These are phyloP conservation scores for Lepus europaeus DNA, from an alignment of 2,113 vertebrate genomes.

Conservation along the genomic window DNA sequence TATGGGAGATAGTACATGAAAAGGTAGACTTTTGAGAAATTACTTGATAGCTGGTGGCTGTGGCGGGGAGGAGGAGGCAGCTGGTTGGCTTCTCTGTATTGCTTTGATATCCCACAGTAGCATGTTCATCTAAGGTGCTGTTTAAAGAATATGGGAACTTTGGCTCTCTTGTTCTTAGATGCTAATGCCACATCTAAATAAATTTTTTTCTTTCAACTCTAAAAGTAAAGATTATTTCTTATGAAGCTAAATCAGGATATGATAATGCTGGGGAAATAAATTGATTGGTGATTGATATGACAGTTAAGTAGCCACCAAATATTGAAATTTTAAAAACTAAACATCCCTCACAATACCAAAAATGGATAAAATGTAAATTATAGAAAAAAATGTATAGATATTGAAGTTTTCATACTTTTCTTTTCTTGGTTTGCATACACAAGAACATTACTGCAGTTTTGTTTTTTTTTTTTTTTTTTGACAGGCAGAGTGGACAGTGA, in stretches of 20 bases:
- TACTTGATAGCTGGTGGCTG: not conserved
- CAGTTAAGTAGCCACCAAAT: no score
- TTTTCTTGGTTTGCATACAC: constrained; percentile 40
- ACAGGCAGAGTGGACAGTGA: no score
- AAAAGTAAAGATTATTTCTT: constrained; percentile 32
- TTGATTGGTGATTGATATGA: no score
- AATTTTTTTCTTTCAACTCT: constrained; percentile 43
- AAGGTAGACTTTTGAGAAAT: not conserved
- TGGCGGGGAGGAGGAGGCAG: no score
- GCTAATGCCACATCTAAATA: not conserved
- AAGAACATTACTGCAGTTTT: constrained; percentile 38
- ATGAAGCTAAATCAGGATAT: not conserved
- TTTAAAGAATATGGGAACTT: constrained; percentile 11
- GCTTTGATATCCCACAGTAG: not conserved
- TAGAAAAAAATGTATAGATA: not conserved
- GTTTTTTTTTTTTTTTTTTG: no score
- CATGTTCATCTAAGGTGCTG: not conserved
- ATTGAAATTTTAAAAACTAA: no score
- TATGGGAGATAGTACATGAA: not conserved
- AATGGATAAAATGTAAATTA: not conserved
- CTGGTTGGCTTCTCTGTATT: not conserved
- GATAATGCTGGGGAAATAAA: no score
- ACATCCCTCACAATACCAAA: not conserved
- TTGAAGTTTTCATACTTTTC: not conserved
- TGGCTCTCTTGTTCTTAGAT: not conserved